Base-by-base conservation (phyloP, 2,113 vertebrate species). In the Pavo muticus region DNA sequence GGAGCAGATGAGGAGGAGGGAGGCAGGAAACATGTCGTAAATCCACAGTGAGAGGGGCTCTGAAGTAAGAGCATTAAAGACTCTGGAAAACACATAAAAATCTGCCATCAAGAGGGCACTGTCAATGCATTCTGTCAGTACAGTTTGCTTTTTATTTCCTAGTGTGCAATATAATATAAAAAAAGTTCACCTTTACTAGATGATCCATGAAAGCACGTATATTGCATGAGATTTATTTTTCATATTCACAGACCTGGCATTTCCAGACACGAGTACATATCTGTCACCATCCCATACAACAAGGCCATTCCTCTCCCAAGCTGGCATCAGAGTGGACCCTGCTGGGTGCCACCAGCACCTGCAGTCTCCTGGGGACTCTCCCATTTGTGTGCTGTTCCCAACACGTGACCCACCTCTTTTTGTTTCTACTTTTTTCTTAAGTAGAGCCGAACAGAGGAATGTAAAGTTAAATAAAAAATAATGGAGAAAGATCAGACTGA, bases 11-110 rank as follows among this genome's bases (percentile, higher is more conserved):
- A 95, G 93, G 90, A 91, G 82, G 90, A 93, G 89, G 94, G 93
- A 95, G 88, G 88, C 96, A 95, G 96, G 97, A 92, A 96, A 88
- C 95, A 96, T 95, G 63, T 92, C 94, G 95, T 97, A 97, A 97
- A 98, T 97, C 96, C 90, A 71, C 81, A 72, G 92, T 65, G 44
- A 97, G 84, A 78, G 84, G 67, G 78, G 95, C 93, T 95, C 93
- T 97, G 95, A 96, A 97, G 95, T 94, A 96, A 95, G 88, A 96
- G 95, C 93, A 87, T 92, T 96, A 96, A 97, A 94, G 92, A 95
- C 88, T 96, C 95, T 90, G 94, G 95, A 97, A 97, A 97, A 96
- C 90, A 88, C 89, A 89, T 88, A 60, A 60, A 60, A 89, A 93
- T 97, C 91, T 93, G 71, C 93, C 21, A 30, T 79, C 91, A 95